These are phyloP conservation scores for Cliona cf. orientalis DNA, from an alignment of 37 sponge, comb jelly and placozoan genomes.

Conservation along the genomic window DNA sequence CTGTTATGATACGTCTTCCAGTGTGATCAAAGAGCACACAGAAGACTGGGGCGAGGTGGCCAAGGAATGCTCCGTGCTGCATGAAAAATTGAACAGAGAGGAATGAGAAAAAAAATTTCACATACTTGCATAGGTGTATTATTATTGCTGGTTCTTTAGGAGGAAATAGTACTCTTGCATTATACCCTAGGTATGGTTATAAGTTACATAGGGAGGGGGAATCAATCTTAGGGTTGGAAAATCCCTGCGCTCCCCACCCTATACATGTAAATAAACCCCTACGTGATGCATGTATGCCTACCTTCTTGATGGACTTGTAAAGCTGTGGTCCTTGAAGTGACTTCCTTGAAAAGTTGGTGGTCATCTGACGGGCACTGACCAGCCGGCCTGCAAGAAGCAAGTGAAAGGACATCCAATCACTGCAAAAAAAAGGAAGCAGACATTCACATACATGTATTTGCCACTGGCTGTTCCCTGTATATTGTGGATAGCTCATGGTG, in stretches of 20 bases:
- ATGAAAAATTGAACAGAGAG: no score
- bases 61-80: constrained; percentile 64
- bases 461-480: constrained; percentile 16
- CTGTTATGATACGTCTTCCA: constrained; percentile 75
- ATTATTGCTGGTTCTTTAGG: not conserved
- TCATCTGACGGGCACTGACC: constrained; percentile 10
- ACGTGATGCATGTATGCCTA: no score
- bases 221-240: no score
- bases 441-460: constrained; percentile 14
- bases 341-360: not conserved
- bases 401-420: not conserved
- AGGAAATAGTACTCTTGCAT: no score
- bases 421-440: not conserved
- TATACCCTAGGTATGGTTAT: no score
- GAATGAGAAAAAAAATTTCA: no score
- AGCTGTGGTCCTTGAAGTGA: constrained; percentile 11
- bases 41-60: constrained; percentile 82
- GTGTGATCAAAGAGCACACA: constrained; percentile 79
- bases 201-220: no score
- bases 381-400: constrained; percentile 6
- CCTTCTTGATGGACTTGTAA: constrained; percentile 27
- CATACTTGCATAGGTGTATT: not conserved
- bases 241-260: no score
- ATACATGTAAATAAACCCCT: not conserved
- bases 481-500: not conserved